Base-by-base conservation (phyloP, 2,113 vertebrate species). In the Machaerirhynchus nigripectus region DNA sequence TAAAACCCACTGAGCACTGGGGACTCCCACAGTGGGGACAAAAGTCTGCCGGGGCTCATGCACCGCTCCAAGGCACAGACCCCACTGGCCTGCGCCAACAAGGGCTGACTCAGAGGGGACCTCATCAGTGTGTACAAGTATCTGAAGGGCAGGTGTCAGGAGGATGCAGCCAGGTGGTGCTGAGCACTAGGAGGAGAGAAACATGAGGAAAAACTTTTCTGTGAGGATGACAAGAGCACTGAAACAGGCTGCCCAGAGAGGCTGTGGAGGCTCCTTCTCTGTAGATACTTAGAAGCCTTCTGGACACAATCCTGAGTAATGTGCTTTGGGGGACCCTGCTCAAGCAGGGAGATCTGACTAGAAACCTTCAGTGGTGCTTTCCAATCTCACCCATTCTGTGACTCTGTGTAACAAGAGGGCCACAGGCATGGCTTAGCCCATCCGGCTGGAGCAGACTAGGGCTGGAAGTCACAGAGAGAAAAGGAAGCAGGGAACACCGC, bases 71-170 rank as follows among this genome's bases (percentile, higher is more conserved):
- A 27, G 26, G 24, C 37, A 46, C 69, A 89, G 68, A 74, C 4
- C 28, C 26, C 0, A 0, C 46, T 56, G 80, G 23, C 18, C 68
- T 60, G 65, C 0, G 11, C 23, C 3, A 3, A 4, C 5, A 19
- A 61, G 8, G 39, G 39, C 33, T 39, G 28, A n/a, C 47, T 61
- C 55, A 53, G 23, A 60, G 39, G 28, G 27, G 13, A 53, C 13
- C 47, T 46, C 64, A 69, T 16, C 47, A 53, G 4, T 8, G 27
- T 19, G 33, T 12, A 10, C 17, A 60, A 60, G 33, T 12, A 15
- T 46, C 55, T 46, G 39, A 87, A 61, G 39, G 39, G 23, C 55
- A 69, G 18, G 33, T 1, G 1, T 46, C 39, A 61, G 44, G n/a
- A n/a, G 28, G 28, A 31, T 40, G 50, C n/a, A 74, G 59, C 12